phyloP scores from a whole-genome alignment of 2,797 vertebrate species.

The Cyclopterus lumpus region DNA sequence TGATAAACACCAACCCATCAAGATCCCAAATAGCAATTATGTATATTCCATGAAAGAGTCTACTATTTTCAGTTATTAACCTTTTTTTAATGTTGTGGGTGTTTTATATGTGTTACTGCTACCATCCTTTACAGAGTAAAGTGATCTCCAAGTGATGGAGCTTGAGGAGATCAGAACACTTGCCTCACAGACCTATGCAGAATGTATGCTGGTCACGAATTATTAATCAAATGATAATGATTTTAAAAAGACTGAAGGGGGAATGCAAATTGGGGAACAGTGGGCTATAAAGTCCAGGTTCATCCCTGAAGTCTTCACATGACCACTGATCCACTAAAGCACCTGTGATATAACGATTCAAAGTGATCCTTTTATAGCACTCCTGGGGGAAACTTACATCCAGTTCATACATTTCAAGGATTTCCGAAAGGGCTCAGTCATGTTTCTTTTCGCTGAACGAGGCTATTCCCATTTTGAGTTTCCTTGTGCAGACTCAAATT shows the following conservation, averaged over 20 bases:
- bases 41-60: not conserved
- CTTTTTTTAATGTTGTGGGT: not conserved
- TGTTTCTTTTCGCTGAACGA: slow-evolving; percentile 27
- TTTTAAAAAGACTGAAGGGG: slow-evolving; percentile 33
- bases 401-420: slow-evolving; percentile 35
- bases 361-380: slow-evolving; percentile 43
- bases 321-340: slow-evolving; percentile 36
- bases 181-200: slow-evolving; percentile 9
- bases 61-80: not conserved
- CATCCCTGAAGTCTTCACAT: slow-evolving; percentile 37
- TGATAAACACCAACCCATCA: not conserved
- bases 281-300: slow-evolving; percentile 29
- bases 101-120: too few species aligned
- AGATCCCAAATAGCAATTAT: not conserved
- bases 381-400: slow-evolving; percentile 32
- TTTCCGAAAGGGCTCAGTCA: slow-evolving; percentile 41
- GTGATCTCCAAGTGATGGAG: not conserved
- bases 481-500: slow-evolving; percentile 48
- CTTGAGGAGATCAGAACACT: slow-evolving; percentile 36
- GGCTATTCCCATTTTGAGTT: slow-evolving; percentile 22
- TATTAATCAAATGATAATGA: slow-evolving; percentile 43
- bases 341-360: slow-evolving; percentile 44
- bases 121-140: slow-evolving; percentile 12
- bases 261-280: slow-evolving; percentile 36
- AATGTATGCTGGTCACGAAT: slow-evolving; percentile 22